Base-by-base conservation (phyloP, 37 sponge, comb jelly and placozoan genomes). In the Amphimedon queenslandica region DNA sequence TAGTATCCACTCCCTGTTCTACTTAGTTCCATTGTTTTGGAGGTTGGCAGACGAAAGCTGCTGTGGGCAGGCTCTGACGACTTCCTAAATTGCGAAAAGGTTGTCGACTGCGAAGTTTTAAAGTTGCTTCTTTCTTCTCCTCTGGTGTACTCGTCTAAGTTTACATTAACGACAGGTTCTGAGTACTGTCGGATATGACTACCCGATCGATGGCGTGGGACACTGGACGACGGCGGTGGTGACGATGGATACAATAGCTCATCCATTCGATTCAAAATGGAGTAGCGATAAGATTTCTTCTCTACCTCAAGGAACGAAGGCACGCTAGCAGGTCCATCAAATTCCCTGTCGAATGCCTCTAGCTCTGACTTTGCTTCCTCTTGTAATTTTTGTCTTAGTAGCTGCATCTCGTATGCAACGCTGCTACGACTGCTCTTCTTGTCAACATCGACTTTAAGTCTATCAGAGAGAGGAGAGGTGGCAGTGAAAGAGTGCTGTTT, bases 361-460 rank as follows among this genome's bases (percentile, higher is more conserved):
- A 84, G 40, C 47, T 77, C 79, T 30, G 56, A 29, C 1, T 55
- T 21, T 13, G 79, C 41, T 16, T 35, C 74, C 67, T 84, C 79
- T 32, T 77, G 79, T 21, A 84, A 58, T 20, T 71, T 79, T 21
- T 31, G 41, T 47, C 84, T 21, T 37, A 84, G 73, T 29, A 77
- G 37, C 73, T 84, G 67, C 84, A 84, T 84, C 58, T 84, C 84
- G 11, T 65, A 64, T 30, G 25, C 66, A 33, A 84, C 73, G 72
- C 77, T 72, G 35, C 42, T 32, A 3, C 42, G 21, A 30, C 55
- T 33, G 2, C 53, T 57, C 13, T 51, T 72, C 55, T 72, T 72
- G 21, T n/a, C 28, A 13, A 13, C 8, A 47, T 47, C 13, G 8
- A 47, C 13, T 13, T 47, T 47, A 47, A 18, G 8, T 13, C 53